Percentiles rank a stretch among this genome's conserved stretches.
Conservation (phyloP, 92 coral and sea anemone species). For the Pocillopora grandis region DNA sequence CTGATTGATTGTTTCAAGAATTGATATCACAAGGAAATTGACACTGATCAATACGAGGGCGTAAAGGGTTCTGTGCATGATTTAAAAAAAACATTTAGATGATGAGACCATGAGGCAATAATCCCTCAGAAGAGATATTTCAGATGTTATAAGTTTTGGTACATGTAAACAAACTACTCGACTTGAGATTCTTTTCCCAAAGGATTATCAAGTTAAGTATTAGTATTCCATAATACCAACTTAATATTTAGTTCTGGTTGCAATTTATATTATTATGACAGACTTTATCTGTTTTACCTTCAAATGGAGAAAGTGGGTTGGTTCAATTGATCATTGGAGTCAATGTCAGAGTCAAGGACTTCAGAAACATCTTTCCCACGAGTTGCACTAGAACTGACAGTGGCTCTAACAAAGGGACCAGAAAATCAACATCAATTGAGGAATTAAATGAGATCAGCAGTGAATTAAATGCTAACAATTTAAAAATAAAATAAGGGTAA, state of each 20-base stretch:
- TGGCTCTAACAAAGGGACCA: conserved; percentile 11
- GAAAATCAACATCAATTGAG: conserved; percentile 7
- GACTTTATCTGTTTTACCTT: conserved; percentile 19
- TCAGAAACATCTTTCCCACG: conserved; percentile 1
- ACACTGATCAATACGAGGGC: conserved; percentile 1
- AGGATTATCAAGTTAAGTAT: conserved; percentile 20
- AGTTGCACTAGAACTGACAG: conserved; percentile 13
- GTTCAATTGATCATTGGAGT: conserved; percentile 25
- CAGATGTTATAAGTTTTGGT: conserved; percentile 4
- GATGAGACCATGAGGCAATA: background rate
- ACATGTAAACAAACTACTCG: conserved; percentile 17
- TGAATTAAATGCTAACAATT: conserved; percentile 7
- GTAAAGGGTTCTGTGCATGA: conserved; percentile 5
- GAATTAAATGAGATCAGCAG: background rate
- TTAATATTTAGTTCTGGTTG: conserved; percentile 8
- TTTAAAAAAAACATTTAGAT: background rate
- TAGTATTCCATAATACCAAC: conserved; percentile 14
- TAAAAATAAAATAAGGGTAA: conserved; percentile 11
- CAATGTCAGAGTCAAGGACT: conserved; percentile 22
- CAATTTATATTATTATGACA: conserved; percentile 10
- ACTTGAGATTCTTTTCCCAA: conserved; percentile 8
- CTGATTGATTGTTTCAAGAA: too few species aligned
- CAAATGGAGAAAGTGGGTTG: conserved; percentile 25
- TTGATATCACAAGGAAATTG: too few species aligned
- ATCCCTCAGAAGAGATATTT: conserved; percentile 11